phyloP scores from a whole-genome alignment of 2,797 vertebrate species.

The Gymnocypris eckloni region DNA sequence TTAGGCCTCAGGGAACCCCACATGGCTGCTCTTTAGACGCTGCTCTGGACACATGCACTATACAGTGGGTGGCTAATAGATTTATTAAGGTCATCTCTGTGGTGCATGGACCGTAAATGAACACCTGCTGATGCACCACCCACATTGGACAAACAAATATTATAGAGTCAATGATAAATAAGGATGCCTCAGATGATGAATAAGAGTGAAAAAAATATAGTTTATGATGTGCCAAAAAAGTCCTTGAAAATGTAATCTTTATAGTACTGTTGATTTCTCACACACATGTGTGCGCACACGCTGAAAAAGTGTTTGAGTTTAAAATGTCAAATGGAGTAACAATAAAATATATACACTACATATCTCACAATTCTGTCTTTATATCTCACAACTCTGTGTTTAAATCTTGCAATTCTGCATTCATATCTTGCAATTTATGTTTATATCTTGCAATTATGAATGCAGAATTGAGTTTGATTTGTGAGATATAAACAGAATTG shows the following conservation, averaged over 20 bases:
- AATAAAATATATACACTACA: not conserved
- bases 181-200: not conserved
- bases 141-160: not conserved
- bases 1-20: conserved; percentile 38
- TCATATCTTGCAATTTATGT: not conserved
- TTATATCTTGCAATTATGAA: not conserved
- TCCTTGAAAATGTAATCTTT: not conserved
- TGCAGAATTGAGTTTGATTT: too few species aligned
- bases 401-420: not conserved
- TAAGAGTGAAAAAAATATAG: not conserved
- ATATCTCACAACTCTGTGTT: too few species aligned
- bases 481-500: too few species aligned
- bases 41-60: conserved; percentile 22
- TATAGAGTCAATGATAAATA: not conserved
- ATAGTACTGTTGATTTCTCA: not conserved
- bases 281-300: too few species aligned
- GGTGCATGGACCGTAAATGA: not conserved
- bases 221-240: not conserved
- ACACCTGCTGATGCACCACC: conserved; percentile 23
- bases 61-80: conserved; percentile 47
- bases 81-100: conserved; percentile 38
- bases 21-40: conserved; percentile 29
- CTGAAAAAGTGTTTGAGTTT: not conserved
- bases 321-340: not conserved
- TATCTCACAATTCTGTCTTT: not conserved